phyloP scores from a whole-genome alignment of 2,797 vertebrate genomes.

The Serranus cabrilla region DNA sequence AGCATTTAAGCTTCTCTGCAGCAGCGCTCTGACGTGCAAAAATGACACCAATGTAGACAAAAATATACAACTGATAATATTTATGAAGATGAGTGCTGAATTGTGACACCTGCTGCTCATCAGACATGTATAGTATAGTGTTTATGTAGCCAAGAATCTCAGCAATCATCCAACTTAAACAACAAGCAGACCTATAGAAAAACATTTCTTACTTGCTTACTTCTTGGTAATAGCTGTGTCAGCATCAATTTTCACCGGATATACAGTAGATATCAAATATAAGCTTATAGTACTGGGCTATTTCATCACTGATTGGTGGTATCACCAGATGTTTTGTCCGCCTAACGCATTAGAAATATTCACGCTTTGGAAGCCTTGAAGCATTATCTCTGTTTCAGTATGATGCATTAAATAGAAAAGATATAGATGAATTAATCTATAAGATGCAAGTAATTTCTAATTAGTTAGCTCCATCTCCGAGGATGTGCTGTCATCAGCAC shows the following conservation, averaged over 20 bases:
- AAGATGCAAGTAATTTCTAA: background rate
- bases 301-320: background rate
- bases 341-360: background rate
- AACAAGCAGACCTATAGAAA: background rate
- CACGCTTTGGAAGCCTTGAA: background rate
- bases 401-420: background rate
- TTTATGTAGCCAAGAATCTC: background rate
- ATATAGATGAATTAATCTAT: background rate
- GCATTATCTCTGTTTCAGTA: background rate
- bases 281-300: background rate
- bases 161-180: background rate
- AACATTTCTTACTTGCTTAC: background rate
- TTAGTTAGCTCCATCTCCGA: background rate
- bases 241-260: background rate
- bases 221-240: background rate
- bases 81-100: background rate
- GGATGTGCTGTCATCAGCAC: background rate
- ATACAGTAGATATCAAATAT: background rate
- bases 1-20: background rate
- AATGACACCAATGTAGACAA: background rate
- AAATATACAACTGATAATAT: background rate
- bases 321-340: conserved; percentile 2
- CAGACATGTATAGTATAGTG: background rate
- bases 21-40: background rate
- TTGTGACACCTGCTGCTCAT: background rate